A percentile compares a stretch with the other conserved stretches of the same genome.
Evolutionary conservation across 2,888 invertebrate species (phyloP).

Genomic region (Kuschelorhynchus macadamiae): DNA sequence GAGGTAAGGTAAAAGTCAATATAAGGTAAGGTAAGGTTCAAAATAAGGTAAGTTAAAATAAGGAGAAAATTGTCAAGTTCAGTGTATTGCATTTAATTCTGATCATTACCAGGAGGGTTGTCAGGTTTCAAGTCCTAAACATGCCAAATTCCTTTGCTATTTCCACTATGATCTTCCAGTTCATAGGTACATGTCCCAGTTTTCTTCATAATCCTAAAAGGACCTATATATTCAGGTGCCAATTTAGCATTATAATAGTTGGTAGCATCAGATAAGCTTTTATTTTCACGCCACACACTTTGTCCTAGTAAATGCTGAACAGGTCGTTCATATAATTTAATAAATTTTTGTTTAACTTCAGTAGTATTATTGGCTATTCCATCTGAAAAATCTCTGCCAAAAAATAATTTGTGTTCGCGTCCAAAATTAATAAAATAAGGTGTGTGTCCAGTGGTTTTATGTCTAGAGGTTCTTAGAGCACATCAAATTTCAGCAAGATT

Average conservation of each 20-base stretch:
- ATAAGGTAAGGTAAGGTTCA: too few relatives aligned
- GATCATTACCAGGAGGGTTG: too few relatives aligned
- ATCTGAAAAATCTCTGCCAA: constrained; percentile 4
- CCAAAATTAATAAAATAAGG: constrained; percentile 47
- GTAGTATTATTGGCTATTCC: background rate
- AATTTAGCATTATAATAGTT: constrained; percentile 35
- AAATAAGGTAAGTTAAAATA: too few relatives aligned
- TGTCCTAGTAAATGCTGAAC: background rate
- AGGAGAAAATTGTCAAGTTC: too few relatives aligned
- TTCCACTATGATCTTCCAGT: constrained; percentile 24
- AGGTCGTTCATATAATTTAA: too few relatives aligned
- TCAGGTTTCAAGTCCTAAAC: too few relatives aligned
- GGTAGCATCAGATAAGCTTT: constrained; percentile 26
- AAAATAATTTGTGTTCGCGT: constrained; percentile 24
- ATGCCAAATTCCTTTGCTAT: background rate
- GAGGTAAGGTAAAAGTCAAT: too few relatives aligned
- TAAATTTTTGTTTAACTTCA: too few relatives aligned
- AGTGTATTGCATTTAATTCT: too few relatives aligned
- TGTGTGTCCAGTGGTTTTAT: constrained; percentile 46
- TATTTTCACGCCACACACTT: constrained; percentile 32
- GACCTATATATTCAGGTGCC: constrained; percentile 37
- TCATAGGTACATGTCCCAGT: constrained; percentile 35
- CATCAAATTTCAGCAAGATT: constrained; percentile 37
- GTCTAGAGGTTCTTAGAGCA: constrained; percentile 46
- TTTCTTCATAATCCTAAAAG: constrained; percentile 33